phyloP scores from a whole-genome alignment of 2,888 invertebrate genomes.

The Gnatocerus cornutus region DNA sequence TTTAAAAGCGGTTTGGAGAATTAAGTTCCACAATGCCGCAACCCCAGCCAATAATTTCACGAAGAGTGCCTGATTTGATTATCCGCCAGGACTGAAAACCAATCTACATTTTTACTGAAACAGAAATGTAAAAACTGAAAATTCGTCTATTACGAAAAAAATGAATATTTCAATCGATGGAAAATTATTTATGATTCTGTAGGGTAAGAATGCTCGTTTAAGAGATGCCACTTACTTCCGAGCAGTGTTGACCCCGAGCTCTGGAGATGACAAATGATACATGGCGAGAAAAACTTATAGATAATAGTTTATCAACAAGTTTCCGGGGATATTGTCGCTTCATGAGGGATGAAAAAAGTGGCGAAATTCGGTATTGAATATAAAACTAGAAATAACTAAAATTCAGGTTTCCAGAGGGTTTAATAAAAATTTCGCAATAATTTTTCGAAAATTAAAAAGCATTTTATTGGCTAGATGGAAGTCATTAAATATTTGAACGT shows the following conservation, averaged over 20 bases:
- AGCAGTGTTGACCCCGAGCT: conserved; percentile 44
- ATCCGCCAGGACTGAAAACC: conserved; percentile 23
- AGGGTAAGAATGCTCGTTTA: conserved; percentile 37
- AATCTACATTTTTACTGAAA: conserved; percentile 37
- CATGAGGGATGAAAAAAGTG: too few species aligned
- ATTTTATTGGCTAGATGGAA: too few species aligned
- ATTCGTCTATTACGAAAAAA: neutral
- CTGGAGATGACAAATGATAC: conserved; percentile 55
- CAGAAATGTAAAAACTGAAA: conserved; percentile 7
- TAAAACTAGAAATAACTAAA: too few species aligned
- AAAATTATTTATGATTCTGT: conserved; percentile 41
- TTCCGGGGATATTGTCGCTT: too few species aligned
- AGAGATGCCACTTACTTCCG: conserved; percentile 44
- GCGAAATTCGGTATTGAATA: too few species aligned
- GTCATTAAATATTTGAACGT: too few species aligned
- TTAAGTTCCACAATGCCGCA: conserved; percentile 27
- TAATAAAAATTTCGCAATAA: too few species aligned
- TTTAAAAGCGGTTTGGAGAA: conserved; percentile 20
- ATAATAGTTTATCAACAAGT: conserved; percentile 63
- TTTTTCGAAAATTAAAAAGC: too few species aligned
- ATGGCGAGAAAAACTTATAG: conserved; percentile 51
- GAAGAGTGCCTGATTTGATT: conserved; percentile 43
- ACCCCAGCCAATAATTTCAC: conserved; percentile 42
- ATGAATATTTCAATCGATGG: conserved; percentile 20
- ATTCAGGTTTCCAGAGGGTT: too few species aligned